These are phyloP conservation scores for Gnatocerus cornutus DNA, from an alignment of 2,888 invertebrate species.

Conservation along the genomic window DNA sequence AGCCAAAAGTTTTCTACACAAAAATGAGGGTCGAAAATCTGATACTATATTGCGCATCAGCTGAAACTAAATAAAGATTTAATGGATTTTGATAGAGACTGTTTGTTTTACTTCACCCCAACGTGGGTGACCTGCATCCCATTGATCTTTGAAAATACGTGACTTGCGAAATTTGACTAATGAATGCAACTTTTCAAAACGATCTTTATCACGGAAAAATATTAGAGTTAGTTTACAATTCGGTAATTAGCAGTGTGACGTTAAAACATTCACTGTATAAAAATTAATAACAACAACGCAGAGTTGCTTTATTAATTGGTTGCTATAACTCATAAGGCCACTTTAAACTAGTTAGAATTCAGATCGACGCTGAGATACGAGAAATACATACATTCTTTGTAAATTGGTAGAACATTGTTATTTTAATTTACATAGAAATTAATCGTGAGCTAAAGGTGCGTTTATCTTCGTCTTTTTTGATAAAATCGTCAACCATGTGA, in stretches of 20 bases:
- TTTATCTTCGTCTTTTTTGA: conserved; percentile 51
- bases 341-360: conserved; percentile 2
- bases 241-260: conserved; percentile 33
- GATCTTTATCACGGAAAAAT: conserved; percentile 44
- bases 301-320: conserved; percentile 6
- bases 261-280: conserved; percentile 6
- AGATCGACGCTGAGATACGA: conserved; percentile 3
- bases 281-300: conserved; percentile 7
- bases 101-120: conserved; percentile 59
- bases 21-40: conserved; percentile 27
- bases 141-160: conserved; percentile 43
- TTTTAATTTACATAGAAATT: conserved; percentile 17
- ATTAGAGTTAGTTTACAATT: conserved; percentile 33
- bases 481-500: conserved; percentile 60
- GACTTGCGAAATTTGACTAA: conserved; percentile 48
- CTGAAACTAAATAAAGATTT: conserved; percentile 61
- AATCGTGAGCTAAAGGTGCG: background rate
- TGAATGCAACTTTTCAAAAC: conserved; percentile 48
- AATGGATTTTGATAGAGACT: conserved; percentile 62
- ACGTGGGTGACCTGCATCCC: conserved; percentile 44
- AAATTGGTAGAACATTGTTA: conserved; percentile 1
- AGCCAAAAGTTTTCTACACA: no score
- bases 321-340: background rate
- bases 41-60: conserved; percentile 47
- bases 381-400: conserved; percentile 3